Conservation (phyloP, 2,888 invertebrate genomes). For the Acleris cristana region DNA sequence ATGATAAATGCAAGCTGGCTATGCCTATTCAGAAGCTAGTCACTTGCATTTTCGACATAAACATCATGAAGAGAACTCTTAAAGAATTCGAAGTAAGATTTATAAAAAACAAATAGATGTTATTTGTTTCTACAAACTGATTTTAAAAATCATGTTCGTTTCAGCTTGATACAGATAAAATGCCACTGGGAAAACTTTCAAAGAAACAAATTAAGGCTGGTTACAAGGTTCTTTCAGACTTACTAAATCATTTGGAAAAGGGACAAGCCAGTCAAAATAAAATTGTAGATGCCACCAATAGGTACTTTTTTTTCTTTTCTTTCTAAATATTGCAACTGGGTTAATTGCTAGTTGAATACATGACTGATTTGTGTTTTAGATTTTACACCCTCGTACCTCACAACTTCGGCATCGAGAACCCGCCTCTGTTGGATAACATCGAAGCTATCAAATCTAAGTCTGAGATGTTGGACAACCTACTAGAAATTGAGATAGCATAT, state of each 20-base stretch:
- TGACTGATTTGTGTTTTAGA: slow-evolving; percentile 51
- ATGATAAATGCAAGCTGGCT: slow-evolving; percentile 86
- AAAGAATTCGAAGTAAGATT: slow-evolving; percentile 92
- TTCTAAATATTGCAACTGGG: background rate
- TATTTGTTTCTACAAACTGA: background rate
- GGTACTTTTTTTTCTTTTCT: slow-evolving; percentile 52
- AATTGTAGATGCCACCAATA: slow-evolving; percentile 94
- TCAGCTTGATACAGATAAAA: slow-evolving; percentile 95
- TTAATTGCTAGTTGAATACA: background rate
- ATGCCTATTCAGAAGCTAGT: slow-evolving; percentile 92
- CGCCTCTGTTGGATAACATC: slow-evolving; percentile 90
- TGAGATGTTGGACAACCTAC: slow-evolving; percentile 95
- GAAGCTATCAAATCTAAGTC: slow-evolving; percentile 87
- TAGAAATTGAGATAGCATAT: slow-evolving; percentile 98
- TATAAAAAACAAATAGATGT: background rate
- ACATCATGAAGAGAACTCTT: slow-evolving; percentile 95
- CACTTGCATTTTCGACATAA: slow-evolving; percentile 94
- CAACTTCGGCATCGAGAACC: slow-evolving; percentile 93
- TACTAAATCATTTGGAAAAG: slow-evolving; percentile 84
- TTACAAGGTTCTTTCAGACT: slow-evolving; percentile 90
- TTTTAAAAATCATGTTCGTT: slow-evolving; percentile 37
- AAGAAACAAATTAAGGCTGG: slow-evolving; percentile 95
- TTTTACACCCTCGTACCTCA: slow-evolving; percentile 99
- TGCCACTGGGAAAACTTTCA: slow-evolving; percentile 98
- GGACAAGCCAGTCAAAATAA: slow-evolving; percentile 71